Percentiles rank a stretch among this genome's conserved stretches.
These are phyloP conservation scores for Lateolabrax maculatus DNA, from an alignment of 2,797 vertebrate species.

Conservation along the genomic window DNA sequence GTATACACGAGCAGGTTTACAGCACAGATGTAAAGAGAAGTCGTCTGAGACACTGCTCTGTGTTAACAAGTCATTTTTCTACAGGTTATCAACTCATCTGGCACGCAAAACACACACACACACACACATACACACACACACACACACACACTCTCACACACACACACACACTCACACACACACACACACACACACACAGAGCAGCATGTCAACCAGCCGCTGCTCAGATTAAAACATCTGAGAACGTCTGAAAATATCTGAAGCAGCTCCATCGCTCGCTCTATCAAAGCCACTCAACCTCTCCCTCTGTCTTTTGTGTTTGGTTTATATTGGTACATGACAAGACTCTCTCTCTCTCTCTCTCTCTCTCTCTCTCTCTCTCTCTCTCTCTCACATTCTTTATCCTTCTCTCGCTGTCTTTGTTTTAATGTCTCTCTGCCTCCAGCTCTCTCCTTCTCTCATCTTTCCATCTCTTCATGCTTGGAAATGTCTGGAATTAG, in stretches of 20 bases:
- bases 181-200: neutral
- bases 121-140: neutral
- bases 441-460: neutral
- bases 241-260: constrained; percentile 31
- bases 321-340: constrained; percentile 21
- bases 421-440: neutral
- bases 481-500: constrained; percentile 39
- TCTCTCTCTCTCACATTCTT: neutral
- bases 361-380: neutral
- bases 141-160: constrained; percentile 11
- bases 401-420: neutral
- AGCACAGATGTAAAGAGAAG: constrained; percentile 37
- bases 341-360: neutral
- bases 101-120: neutral
- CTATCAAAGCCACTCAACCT: constrained; percentile 41
- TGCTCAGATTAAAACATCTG: constrained; percentile 57
- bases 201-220: constrained; percentile 39
- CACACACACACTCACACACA: constrained; percentile 28
- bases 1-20: neutral
- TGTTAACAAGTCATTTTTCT: constrained; percentile 46
- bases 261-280: constrained; percentile 22
- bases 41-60: constrained; percentile 25
- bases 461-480: constrained; percentile 15
- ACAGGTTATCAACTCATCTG: constrained; percentile 24
- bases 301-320: constrained; percentile 30